These are phyloP conservation scores for Halcyon chelicuti DNA, from an alignment of 2,797 vertebrate species.

Conservation along the genomic window DNA sequence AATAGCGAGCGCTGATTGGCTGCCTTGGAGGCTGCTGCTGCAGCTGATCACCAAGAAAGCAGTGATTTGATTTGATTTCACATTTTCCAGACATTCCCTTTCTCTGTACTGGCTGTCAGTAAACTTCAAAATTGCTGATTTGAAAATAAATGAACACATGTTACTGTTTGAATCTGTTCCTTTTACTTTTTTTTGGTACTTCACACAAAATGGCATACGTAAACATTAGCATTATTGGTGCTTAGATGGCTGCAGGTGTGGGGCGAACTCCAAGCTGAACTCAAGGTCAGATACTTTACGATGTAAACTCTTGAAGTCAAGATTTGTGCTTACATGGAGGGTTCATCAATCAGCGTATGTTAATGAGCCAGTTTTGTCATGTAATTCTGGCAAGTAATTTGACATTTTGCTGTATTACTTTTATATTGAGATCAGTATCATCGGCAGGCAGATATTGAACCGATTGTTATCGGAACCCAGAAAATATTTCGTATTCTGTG, in stretches of 20 bases:
- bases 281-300: conserved; percentile 64
- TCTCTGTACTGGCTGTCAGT: conserved; percentile 52
- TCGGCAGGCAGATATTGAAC: conserved; percentile 40
- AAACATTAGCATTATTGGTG: conserved; percentile 48
- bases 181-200: conserved; percentile 37
- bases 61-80: conserved; percentile 66
- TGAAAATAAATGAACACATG: conserved; percentile 67
- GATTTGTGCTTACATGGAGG: conserved; percentile 58
- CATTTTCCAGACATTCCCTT: conserved; percentile 46
- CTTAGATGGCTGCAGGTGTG: conserved; percentile 61
- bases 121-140: conserved; percentile 66
- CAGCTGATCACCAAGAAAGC: conserved; percentile 63
- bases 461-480: conserved; percentile 33
- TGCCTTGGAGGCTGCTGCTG: conserved; percentile 44
- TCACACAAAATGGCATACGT: conserved; percentile 23
- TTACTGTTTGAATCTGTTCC: conserved; percentile 23
- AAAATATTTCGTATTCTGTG: conserved; percentile 51
- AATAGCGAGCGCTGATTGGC: conserved; percentile 51
- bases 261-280: conserved; percentile 47
- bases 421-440: neutral
- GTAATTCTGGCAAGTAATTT: conserved; percentile 60
- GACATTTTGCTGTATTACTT: conserved; percentile 53
- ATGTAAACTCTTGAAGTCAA: conserved; percentile 52
- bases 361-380: conserved; percentile 49
- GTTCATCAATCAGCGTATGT: conserved; percentile 46